These are phyloP conservation scores for Pyrochroa serraticornis DNA, from an alignment of 2,888 invertebrate genomes.

Conservation along the genomic window DNA sequence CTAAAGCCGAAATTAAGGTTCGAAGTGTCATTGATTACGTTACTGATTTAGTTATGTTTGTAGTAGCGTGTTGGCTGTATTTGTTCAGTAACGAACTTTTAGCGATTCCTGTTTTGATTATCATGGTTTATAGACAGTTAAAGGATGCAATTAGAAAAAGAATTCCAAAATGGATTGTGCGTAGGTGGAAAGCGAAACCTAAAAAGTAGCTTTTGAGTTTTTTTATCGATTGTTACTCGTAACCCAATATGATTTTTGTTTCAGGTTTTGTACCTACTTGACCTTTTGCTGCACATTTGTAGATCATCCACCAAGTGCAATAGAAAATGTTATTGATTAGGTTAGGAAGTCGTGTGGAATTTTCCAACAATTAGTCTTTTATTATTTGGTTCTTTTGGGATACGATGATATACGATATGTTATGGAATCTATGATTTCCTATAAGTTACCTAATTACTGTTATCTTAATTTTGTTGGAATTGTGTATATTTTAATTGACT, in stretches of 20 bases:
- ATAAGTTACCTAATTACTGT: background rate
- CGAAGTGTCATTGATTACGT: conserved; percentile 73
- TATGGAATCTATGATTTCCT: conserved; percentile 30
- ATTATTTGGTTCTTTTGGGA: background rate
- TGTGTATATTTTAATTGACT: too few species aligned
- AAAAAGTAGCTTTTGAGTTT: conserved; percentile 12
- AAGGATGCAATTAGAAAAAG: conserved; percentile 65
- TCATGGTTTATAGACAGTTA: conserved; percentile 79
- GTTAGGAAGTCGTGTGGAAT: background rate
- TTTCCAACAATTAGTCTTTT: background rate
- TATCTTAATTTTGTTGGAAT: too few species aligned
- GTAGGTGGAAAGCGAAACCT: conserved; percentile 26
- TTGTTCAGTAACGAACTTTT: conserved; percentile 79
- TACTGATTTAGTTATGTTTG: conserved; percentile 75
- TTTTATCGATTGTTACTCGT: background rate
- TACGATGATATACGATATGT: conserved; percentile 13
- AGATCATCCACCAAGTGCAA: background rate
- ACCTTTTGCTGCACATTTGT: background rate
- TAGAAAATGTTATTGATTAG: too few species aligned
- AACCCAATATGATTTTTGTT: background rate
- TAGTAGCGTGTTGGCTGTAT: conserved; percentile 82
- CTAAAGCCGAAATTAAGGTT: conserved; percentile 71
- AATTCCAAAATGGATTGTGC: conserved; percentile 44
- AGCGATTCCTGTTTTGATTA: conserved; percentile 77
- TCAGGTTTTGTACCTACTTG: background rate